Evolutionary conservation across 2,888 invertebrate genomes (phyloP).

Genomic region (Junonia oenone): DNA sequence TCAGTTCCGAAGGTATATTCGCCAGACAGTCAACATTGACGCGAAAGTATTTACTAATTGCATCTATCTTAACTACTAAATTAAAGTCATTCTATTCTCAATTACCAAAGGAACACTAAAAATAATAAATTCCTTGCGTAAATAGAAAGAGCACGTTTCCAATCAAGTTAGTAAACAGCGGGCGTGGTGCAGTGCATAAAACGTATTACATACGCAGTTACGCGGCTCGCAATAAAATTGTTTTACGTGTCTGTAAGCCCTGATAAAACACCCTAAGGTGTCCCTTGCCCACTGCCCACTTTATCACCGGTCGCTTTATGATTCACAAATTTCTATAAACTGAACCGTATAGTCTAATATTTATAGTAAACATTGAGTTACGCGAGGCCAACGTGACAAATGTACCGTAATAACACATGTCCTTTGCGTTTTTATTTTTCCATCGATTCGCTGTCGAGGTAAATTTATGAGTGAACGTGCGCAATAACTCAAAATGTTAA

Average conservation of each 20-base stretch:
- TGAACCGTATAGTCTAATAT: slow-evolving; percentile 17
- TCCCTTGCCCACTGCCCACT: slow-evolving; percentile 48
- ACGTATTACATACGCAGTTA: slow-evolving; percentile 44
- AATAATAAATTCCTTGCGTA: slow-evolving; percentile 54
- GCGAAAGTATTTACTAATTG: not conserved
- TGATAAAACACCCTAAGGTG: slow-evolving; percentile 58
- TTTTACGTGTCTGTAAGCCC: slow-evolving; percentile 61
- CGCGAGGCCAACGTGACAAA: slow-evolving; percentile 23
- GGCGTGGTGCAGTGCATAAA: slow-evolving; percentile 44
- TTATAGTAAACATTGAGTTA: slow-evolving; percentile 18
- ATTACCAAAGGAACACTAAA: slow-evolving; percentile 37
- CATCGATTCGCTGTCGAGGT: slow-evolving; percentile 10
- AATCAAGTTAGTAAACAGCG: slow-evolving; percentile 70
- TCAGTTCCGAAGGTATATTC: not conserved
- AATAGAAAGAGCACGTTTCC: slow-evolving; percentile 74
- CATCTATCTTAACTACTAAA: slow-evolving; percentile 26
- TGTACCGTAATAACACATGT: slow-evolving; percentile 13
- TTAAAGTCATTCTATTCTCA: slow-evolving; percentile 33
- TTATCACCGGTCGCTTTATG: slow-evolving; percentile 66
- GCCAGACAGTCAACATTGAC: not conserved
- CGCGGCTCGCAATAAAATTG: slow-evolving; percentile 60
- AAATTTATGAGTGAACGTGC: slow-evolving; percentile 12
- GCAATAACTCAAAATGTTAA: slow-evolving; percentile 15
- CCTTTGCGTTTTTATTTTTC: slow-evolving; percentile 14
- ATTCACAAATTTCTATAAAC: slow-evolving; percentile 74